Conservation (phyloP, 1,140 invertebrate genomes). For the Palaemon carinicauda region DNA sequence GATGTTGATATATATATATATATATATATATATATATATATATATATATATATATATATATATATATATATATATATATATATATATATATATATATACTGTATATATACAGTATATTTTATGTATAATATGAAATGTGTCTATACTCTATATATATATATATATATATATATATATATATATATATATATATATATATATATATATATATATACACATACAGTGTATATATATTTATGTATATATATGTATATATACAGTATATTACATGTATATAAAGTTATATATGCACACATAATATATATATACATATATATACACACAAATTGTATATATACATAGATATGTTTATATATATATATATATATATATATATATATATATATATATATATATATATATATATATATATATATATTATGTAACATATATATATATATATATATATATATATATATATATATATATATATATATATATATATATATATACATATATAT, state of each 20-base stretch:
- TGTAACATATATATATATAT: neutral
- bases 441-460: neutral
- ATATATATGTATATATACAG: neutral
- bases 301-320: neutral
- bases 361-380: neutral
- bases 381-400: neutral
- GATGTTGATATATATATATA: too few relatives aligned
- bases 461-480: neutral
- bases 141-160: too few relatives aligned
- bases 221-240: neutral
- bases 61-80: too few relatives aligned
- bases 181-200: too few relatives aligned
- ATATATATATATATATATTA: neutral
- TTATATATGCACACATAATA: neutral
- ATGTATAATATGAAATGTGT: too few relatives aligned
- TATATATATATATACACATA: too few relatives aligned
- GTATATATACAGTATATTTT: too few relatives aligned
- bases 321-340: neutral
- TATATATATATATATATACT: too few relatives aligned
- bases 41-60: too few relatives aligned
- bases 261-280: neutral
- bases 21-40: too few relatives aligned
- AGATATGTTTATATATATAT: neutral
- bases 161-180: too few relatives aligned
- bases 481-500: too few relatives aligned